Conservation (phyloP, 2,888 invertebrate species). For the Clistopyga incitator region DNA sequence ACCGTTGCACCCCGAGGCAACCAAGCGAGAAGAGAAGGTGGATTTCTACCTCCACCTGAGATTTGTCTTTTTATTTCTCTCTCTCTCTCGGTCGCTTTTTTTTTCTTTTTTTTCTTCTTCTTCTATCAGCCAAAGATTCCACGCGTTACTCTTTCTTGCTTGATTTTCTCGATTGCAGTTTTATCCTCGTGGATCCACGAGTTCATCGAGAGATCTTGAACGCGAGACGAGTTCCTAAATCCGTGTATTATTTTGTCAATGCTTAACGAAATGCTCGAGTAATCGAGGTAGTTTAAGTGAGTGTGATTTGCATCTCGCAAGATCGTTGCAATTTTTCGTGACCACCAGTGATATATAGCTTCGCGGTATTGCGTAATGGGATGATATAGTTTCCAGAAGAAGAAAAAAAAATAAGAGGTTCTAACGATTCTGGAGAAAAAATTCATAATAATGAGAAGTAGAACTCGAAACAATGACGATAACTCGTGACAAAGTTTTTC, state of each 20-base stretch:
- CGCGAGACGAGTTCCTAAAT: constrained; percentile 10
- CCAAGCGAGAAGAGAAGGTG: not conserved
- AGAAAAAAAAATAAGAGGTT: not conserved
- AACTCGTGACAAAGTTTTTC: constrained; percentile 33
- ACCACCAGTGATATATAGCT: not conserved
- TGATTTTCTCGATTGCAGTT: constrained; percentile 42
- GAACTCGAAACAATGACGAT: constrained; percentile 34
- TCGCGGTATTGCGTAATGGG: constrained; percentile 11
- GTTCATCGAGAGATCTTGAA: constrained; percentile 14
- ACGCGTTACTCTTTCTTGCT: constrained; percentile 19
- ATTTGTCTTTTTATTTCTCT: constrained; percentile 6
- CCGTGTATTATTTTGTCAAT: not conserved
- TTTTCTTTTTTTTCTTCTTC: not conserved
- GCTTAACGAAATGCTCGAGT: not conserved
- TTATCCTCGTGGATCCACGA: constrained; percentile 31
- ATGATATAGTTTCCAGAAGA: constrained; percentile 19
- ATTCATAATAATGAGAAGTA: not conserved
- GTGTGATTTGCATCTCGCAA: not conserved
- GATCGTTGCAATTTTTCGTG: not conserved
- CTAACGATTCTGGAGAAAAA: not conserved
- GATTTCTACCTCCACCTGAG: constrained; percentile 27
- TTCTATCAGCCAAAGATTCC: constrained; percentile 4
- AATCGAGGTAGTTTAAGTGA: not conserved
- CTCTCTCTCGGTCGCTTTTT: not conserved
- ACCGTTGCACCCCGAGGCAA: constrained; percentile 14